Base-by-base conservation (phyloP, 2,888 invertebrate genomes). In the Lasioglossum malachurum region DNA sequence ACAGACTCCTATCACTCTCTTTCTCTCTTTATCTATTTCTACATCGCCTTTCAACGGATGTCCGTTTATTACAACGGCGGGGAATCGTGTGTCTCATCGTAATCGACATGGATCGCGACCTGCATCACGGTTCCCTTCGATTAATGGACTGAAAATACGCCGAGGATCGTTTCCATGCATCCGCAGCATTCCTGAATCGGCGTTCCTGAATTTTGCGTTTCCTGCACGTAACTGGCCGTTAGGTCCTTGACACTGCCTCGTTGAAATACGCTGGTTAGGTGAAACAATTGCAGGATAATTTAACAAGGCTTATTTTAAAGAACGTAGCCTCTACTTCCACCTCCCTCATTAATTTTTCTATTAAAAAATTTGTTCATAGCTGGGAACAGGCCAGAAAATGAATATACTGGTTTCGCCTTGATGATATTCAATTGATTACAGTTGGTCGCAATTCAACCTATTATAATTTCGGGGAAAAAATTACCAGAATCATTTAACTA, bases 51-150 rank as follows among this genome's bases (percentile, higher is more conserved):
- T 53, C 82, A 44, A n/a, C 69, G 49, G 44, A 57, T 86, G 75
- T 83, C 75, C 83, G 31, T 75, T 83, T 80, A 73, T 86, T 71
- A 69, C 41, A n/a, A 60, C 8, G 35, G 2, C 60, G 75, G 19
- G n/a, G 16, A 31, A 27, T 53, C 23, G 19, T 4, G 19, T 38
- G 19, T 38, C 41, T 64, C 81, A 49, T 7, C 46, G 19, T 19
- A 38, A 64, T 64, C 31, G 71, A 31, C 35, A 38, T 23, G 49
- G 60, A 76, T 69, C 69, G 38, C 38, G 10, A 69, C 69, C 67
- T 19, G 19, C n/a, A 44, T 60, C 2, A 35, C 72, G 60, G 72
- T 75, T 75, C 75, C 72, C 64, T 19, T 38, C 71, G 78, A 75
- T 78, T 38, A 83, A 75, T 44, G 64, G 82, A 77, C 53, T 16